Evolutionary conservation across 2,113 vertebrate species (phyloP).

Genomic region (Eclectus roratus): DNA sequence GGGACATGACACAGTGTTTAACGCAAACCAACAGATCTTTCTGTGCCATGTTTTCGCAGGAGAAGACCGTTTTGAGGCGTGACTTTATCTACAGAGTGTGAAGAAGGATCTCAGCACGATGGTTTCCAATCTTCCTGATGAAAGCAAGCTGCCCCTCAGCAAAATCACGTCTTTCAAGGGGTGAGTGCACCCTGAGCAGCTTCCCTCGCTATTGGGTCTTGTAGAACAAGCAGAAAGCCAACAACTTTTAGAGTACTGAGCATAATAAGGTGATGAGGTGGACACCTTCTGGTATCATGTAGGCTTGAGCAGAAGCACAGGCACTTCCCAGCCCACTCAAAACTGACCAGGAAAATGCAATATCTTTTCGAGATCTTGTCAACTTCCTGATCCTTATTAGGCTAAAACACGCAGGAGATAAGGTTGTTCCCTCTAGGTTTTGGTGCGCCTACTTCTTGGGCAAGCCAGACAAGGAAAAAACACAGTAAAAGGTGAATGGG

Average conservation of each 20-base stretch:
- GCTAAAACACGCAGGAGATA: neutral
- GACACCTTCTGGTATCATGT: fast-evolving
- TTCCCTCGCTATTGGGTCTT: neutral
- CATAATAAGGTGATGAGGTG: neutral
- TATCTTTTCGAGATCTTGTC: neutral
- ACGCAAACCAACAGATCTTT: neutral
- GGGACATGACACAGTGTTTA: neutral
- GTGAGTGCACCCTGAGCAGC: neutral
- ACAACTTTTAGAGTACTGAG: neutral
- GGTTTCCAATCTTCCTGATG: neutral
- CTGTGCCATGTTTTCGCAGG: neutral
- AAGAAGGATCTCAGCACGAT: neutral
- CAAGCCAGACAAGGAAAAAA: neutral
- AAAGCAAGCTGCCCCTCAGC: neutral
- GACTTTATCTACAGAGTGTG: neutral
- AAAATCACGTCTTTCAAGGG: neutral
- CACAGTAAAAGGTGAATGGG: neutral
- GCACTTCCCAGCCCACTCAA: neutral
- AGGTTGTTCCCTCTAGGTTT: neutral
- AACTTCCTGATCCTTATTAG: neutral
- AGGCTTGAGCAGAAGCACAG: neutral
- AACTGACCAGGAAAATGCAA: neutral
- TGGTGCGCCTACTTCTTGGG: neutral
- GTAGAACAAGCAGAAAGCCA: neutral
- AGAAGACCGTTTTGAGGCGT: neutral